Base-by-base conservation (phyloP, 2,113 vertebrate species). In the Rissa tridactyla region DNA sequence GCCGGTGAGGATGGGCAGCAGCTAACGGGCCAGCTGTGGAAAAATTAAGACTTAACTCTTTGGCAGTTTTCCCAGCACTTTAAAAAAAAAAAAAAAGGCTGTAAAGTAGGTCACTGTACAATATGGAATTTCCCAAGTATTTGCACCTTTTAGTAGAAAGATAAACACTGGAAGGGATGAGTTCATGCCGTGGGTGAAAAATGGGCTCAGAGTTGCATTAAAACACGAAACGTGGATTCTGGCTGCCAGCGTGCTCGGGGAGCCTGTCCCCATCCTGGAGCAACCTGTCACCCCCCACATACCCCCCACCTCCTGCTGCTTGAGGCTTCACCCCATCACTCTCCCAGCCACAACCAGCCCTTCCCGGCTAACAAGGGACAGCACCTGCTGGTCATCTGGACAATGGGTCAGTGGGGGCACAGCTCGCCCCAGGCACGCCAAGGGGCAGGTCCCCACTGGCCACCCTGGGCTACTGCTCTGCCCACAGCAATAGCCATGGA, bases 71-170 rank as follows among this genome's bases (percentile, higher is more conserved):
- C 88, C 92, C 62, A 36, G 82, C 4, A 17, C 61, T 85, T 49
- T 3, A 29, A 72, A 88, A 60, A 58, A n/a, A 17, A 10, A 54
- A 55, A 55, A 16, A 17, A 8, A 14, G 8, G 19, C 47, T 60
- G 47, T 42, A 52, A 95, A 96, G 79, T 77, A 93, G 85, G 92
- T 86, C 88, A 71, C 38, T 42, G 60, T 54, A 62, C 85, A 83
- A 22, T 13, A 36, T 32, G 77, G 86, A 90, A 82, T 61, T 77
- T 76, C 86, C 94, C 92, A 93, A 82, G 38, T 80, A 76, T 17
- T 46, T 47, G 75, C 52, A 88, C 52, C 36, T 82, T 54, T 36
- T 19, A 21, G 70, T 5, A 12, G 38, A 40, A 57, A 29, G 29
- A 44, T 10, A 3, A 52, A 57, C 46, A n/a, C 38, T 25, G 40